Percentiles rank a stretch among this genome's conserved stretches.
phyloP scores from a whole-genome alignment of 2,888 invertebrate genomes.

The Yponomeuta cagnagella region DNA sequence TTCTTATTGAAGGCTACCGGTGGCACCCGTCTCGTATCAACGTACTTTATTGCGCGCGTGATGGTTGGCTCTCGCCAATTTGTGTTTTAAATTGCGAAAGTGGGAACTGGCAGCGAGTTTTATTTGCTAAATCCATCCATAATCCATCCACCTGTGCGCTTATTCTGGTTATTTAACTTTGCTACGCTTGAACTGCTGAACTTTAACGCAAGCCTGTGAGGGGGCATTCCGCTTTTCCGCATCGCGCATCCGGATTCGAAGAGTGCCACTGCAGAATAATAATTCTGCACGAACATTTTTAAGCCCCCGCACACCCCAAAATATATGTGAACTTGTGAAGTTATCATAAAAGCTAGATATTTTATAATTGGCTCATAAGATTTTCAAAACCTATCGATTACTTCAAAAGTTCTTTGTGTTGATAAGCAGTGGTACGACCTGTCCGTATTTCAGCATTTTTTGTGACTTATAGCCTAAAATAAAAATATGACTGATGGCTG shows the following conservation, averaged over 20 bases:
- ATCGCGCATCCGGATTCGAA: neutral
- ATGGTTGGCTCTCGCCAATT: neutral
- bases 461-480: neutral
- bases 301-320: too few species aligned
- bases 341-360: too few species aligned
- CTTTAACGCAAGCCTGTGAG: neutral
- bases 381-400: too few species aligned
- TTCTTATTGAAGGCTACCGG: neutral
- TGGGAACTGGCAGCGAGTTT: neutral
- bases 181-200: neutral
- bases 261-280: neutral
- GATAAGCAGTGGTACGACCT: too few species aligned
- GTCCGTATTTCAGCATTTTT: too few species aligned
- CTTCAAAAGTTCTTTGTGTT: too few species aligned
- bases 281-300: neutral
- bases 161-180: neutral
- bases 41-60: neutral
- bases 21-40: neutral
- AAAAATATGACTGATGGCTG: neutral
- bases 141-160: neutral
- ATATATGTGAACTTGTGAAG: too few species aligned
- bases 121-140: neutral
- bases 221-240: neutral
- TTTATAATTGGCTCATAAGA: too few species aligned
- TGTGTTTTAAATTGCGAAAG: neutral